A percentile compares a stretch with the other conserved stretches of the same genome.
Evolutionary conservation across 2,888 invertebrate species (phyloP).

Genomic region (Neuroscelio doddi): DNA sequence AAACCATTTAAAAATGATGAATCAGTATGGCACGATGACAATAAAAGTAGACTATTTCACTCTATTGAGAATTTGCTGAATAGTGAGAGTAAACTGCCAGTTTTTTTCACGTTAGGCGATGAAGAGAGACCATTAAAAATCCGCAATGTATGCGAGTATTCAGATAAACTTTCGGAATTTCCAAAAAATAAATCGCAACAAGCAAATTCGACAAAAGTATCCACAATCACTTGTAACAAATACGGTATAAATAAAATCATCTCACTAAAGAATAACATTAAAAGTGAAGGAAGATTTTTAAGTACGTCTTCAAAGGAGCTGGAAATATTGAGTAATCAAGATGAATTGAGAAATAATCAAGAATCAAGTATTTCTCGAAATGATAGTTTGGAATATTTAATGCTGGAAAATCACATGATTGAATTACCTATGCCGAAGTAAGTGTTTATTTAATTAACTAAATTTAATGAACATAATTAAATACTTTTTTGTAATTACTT

Average conservation of each 20-base stretch:
- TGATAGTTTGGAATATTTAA: slow-evolving; percentile 64
- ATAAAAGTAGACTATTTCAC: slow-evolving; percentile 38
- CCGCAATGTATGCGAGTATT: not conserved
- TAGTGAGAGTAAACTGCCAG: slow-evolving; percentile 49
- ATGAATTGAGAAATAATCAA: slow-evolving; percentile 2
- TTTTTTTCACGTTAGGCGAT: slow-evolving; percentile 64
- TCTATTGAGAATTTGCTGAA: slow-evolving; percentile 37
- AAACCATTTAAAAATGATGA: slow-evolving; percentile 44
- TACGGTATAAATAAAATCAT: slow-evolving; percentile 21
- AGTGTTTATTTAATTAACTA: slow-evolving; percentile 47
- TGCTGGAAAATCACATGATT: slow-evolving; percentile 71
- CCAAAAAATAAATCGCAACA: too few relatives aligned
- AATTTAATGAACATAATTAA: not conserved
- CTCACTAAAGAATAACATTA: not conserved
- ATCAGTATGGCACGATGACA: slow-evolving; percentile 29
- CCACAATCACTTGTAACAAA: slow-evolving; percentile 19
- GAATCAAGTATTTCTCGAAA: slow-evolving; percentile 11
- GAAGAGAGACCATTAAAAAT: slow-evolving; percentile 55
- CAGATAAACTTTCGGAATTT: too few relatives aligned
- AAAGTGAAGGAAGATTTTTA: not conserved
- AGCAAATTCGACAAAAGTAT: slow-evolving; percentile 10
- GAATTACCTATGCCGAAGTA: slow-evolving; percentile 77
- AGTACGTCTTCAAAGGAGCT: not conserved
- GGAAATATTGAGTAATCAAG: slow-evolving; percentile 14
- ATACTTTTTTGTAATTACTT: not conserved